Conservation (phyloP, 2,113 vertebrate genomes). For the Jaculus jaculus region DNA sequence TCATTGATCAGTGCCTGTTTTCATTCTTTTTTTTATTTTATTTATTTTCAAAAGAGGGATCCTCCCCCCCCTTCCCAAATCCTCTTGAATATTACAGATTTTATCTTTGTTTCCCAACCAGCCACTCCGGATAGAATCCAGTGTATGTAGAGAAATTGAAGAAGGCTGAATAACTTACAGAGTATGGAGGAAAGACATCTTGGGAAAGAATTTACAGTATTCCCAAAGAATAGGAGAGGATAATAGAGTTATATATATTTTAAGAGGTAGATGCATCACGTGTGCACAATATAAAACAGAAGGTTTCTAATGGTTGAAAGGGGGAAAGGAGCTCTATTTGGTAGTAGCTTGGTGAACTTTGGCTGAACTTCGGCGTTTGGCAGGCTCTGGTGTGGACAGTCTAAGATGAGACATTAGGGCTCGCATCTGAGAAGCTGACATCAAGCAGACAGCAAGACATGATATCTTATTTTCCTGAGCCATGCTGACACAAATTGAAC, state of each 20-base stretch:
- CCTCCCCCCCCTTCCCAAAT: not conserved
- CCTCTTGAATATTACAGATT: not conserved
- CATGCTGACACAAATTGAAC: conserved; percentile 96
- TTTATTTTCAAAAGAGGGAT: not conserved
- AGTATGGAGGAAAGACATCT: conserved; percentile 80
- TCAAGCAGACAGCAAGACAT: conserved; percentile 97
- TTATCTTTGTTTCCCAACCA: conserved; percentile 61
- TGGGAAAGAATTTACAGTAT: conserved; percentile 81
- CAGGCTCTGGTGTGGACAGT: conserved; percentile 90
- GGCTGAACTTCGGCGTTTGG: conserved; percentile 93
- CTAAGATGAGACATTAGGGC: conserved; percentile 93
- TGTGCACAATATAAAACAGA: conserved; percentile 90
- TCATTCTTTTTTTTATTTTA: not conserved
- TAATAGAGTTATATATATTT: conserved; percentile 90
- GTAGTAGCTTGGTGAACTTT: conserved; percentile 94
- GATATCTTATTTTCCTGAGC: conserved; percentile 99
- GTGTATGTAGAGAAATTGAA: conserved; percentile 76
- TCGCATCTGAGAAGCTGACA: conserved; percentile 94
- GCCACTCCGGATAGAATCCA: conserved; percentile 56
- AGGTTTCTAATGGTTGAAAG: conserved; percentile 85
- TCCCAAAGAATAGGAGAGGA: conserved; percentile 84
- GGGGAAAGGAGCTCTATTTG: conserved; percentile 86
- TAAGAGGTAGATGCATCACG: conserved; percentile 88
- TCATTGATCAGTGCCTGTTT: not conserved
- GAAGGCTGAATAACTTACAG: conserved; percentile 70